Conservation (phyloP, 92 coral and sea anemone genomes). For the Siderastrea siderea region DNA sequence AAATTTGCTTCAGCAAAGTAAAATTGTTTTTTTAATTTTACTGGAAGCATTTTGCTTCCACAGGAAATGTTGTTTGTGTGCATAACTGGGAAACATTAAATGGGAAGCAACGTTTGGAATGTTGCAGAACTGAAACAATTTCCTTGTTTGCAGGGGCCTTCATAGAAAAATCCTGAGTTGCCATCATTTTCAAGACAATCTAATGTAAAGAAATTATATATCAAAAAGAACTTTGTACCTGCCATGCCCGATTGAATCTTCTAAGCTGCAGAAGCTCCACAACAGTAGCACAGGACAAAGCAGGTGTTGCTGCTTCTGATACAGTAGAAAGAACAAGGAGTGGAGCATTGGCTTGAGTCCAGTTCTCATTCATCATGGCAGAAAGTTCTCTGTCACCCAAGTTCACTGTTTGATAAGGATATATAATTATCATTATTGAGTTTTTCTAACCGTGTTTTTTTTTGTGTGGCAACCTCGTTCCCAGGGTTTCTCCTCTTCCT, state of each 20-base stretch:
- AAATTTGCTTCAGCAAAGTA: too few species aligned
- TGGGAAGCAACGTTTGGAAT: too few species aligned
- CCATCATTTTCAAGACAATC: too few species aligned
- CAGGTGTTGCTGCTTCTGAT: slow-evolving; percentile 55
- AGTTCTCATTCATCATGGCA: slow-evolving; percentile 94
- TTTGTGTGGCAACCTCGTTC: neutral
- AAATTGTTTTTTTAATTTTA: too few species aligned
- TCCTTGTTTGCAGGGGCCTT: too few species aligned
- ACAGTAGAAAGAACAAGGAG: slow-evolving; percentile 89
- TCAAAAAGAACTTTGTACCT: slow-evolving; percentile 55
- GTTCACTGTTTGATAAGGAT: slow-evolving; percentile 62
- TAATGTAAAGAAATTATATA: too few species aligned
- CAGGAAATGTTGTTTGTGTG: too few species aligned
- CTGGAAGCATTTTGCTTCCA: too few species aligned
- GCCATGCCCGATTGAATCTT: slow-evolving; percentile 93
- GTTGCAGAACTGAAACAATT: too few species aligned
- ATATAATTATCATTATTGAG: neutral
- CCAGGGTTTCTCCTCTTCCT: neutral
- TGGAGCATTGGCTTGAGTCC: slow-evolving; percentile 88
- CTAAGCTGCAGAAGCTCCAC: slow-evolving; percentile 85
- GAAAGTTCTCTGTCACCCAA: slow-evolving; percentile 81
- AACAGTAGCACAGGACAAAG: slow-evolving; percentile 82
- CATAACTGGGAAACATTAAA: too few species aligned
- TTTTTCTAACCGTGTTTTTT: too few species aligned
- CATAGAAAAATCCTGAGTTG: too few species aligned